These are phyloP conservation scores for Channa maculata DNA, from an alignment of 2,113 vertebrate species.

Conservation along the genomic window DNA sequence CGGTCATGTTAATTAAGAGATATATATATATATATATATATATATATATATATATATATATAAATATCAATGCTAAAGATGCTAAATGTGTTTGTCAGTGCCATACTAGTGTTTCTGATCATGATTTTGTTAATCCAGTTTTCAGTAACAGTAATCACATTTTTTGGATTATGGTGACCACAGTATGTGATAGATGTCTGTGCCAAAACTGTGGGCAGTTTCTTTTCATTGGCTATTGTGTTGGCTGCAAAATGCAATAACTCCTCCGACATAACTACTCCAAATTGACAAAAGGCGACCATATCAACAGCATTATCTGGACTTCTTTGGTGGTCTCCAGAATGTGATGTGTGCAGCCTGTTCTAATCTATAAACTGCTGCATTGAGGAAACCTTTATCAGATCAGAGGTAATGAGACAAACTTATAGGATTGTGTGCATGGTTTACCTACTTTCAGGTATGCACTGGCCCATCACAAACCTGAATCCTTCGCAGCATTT, in stretches of 20 bases:
- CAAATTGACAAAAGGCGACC: background rate
- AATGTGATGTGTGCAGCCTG: constrained; percentile 9
- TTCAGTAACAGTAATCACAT: background rate
- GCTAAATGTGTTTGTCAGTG: background rate
- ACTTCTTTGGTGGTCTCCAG: constrained; percentile 12
- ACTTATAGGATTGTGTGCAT: constrained; percentile 5
- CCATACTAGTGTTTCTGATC: background rate
- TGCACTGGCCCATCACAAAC: constrained; percentile 86
- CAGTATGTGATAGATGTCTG: background rate
- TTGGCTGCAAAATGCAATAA: background rate
- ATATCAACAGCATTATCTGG: background rate
- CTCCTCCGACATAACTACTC: background rate
- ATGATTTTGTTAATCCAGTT: background rate
- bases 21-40: no score
- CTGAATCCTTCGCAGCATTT: constrained; percentile 86
- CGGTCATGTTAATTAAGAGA: no score
- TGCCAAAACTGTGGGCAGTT: background rate
- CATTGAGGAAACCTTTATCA: no score
- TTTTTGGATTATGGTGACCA: background rate
- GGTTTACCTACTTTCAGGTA: constrained; percentile 86
- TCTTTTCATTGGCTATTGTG: background rate
- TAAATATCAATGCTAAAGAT: background rate
- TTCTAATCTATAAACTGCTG: background rate
- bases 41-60: no score
- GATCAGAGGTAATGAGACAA: no score